Percentiles rank a stretch among this genome's conserved stretches.
These are phyloP conservation scores for Plutomurus gul DNA, from an alignment of 1,140 invertebrate species.

Conservation along the genomic window DNA sequence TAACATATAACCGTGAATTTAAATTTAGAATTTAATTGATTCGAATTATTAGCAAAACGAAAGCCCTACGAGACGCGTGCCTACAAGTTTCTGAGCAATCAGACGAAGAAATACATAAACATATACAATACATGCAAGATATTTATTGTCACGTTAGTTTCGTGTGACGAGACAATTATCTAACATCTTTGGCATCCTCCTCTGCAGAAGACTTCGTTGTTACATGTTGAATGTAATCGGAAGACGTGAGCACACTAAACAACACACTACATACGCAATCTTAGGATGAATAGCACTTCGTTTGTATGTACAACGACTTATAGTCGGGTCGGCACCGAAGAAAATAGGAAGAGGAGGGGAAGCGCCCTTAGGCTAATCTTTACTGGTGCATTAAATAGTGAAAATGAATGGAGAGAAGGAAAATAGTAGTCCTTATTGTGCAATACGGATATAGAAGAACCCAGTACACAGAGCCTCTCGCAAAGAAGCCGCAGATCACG, in stretches of 20 bases:
- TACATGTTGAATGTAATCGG: neutral
- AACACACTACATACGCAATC: too few species aligned
- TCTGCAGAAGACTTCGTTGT: neutral
- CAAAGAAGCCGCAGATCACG: conserved; percentile 27
- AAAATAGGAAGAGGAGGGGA: neutral
- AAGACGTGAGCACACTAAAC: neutral
- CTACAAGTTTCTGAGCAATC: too few species aligned
- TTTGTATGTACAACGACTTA: neutral
- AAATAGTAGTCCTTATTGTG: neutral
- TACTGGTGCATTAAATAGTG: conserved; percentile 14
- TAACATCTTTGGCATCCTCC: neutral
- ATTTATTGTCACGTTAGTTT: neutral
- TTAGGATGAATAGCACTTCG: neutral
- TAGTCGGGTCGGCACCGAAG: neutral
- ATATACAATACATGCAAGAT: neutral
- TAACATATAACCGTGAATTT: too few species aligned
- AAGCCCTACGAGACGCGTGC: too few species aligned
- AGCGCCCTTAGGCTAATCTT: conserved; percentile 3
- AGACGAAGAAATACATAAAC: too few species aligned
- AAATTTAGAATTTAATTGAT: too few species aligned
- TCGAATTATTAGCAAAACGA: too few species aligned
- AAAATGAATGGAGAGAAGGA: conserved; percentile 6
- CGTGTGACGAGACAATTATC: conserved; percentile 8
- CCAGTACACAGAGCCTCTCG: too few species aligned
- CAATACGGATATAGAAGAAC: too few species aligned